These are phyloP conservation scores for Gasterosteus nipponicus DNA, from an alignment of 2,113 vertebrate genomes.

Conservation along the genomic window DNA sequence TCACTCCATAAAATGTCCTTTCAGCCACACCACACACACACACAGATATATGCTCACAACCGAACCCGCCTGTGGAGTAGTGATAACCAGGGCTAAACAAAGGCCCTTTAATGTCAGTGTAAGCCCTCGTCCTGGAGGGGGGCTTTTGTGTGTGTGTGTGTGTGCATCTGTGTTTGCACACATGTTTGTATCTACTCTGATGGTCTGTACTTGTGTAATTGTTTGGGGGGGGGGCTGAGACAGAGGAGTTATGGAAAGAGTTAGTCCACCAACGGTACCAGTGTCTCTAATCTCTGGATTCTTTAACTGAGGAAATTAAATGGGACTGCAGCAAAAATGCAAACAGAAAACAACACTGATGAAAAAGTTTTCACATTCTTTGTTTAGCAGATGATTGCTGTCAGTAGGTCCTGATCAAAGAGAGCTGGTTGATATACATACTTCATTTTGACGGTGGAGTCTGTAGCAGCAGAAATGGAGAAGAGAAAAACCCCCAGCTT, in stretches of 20 bases:
- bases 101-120: slow-evolving; percentile 79
- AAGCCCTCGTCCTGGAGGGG: slow-evolving; percentile 75
- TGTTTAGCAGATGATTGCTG: slow-evolving; percentile 7
- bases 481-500: slow-evolving; percentile 8
- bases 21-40: slow-evolving; percentile 10
- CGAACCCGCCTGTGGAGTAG: slow-evolving; percentile 72
- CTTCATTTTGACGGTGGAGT: not conserved
- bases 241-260: not conserved
- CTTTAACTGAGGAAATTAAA: slow-evolving; percentile 46
- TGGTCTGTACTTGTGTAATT: slow-evolving; percentile 26
- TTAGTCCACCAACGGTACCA: slow-evolving; percentile 24
- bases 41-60: slow-evolving; percentile 51
- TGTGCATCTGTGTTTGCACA: slow-evolving; percentile 30
- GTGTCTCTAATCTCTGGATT: slow-evolving; percentile 35
- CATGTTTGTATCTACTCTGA: slow-evolving; percentile 20
- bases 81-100: slow-evolving; percentile 80
- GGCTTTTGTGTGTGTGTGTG: slow-evolving; percentile 36
- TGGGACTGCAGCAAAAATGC: not conserved
- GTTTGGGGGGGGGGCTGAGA: not conserved
- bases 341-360: not conserved
- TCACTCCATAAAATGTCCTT: slow-evolving; percentile 54
- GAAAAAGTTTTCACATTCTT: slow-evolving; percentile 18
- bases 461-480: slow-evolving; percentile 15
- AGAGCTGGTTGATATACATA: not conserved
- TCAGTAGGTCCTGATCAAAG: slow-evolving; percentile 6